phyloP scores from a whole-genome alignment of 2,888 invertebrate species.

The Odontomyia ornata region DNA sequence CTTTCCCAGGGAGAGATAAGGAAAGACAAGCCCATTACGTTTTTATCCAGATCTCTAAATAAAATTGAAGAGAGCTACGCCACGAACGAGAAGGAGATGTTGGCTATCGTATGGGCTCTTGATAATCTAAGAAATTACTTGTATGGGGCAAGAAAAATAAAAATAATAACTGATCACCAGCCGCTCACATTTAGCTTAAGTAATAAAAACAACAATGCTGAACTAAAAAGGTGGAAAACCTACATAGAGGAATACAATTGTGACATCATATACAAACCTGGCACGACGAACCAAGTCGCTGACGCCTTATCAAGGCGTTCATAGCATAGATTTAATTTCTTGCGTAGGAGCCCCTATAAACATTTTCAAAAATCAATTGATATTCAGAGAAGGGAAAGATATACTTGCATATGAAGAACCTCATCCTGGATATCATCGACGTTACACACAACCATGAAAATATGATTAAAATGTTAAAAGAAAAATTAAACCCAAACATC shows the following conservation, averaged over 20 bases:
- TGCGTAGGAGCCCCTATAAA: neutral
- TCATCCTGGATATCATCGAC: neutral
- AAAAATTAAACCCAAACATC: constrained; percentile 1
- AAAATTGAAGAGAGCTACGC: too few species aligned
- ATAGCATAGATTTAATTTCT: neutral
- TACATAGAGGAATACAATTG: neutral
- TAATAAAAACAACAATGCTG: too few species aligned
- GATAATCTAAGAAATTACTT: too few species aligned
- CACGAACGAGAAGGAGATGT: too few species aligned
- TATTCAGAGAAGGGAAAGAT: constrained; percentile 1
- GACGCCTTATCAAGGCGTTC: neutral
- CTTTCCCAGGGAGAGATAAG: too few species aligned
- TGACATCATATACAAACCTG: neutral
- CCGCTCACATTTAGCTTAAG: too few species aligned
- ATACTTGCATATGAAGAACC: constrained; percentile 1
- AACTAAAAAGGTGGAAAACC: neutral
- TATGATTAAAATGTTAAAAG: neutral
- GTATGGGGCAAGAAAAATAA: too few species aligned
- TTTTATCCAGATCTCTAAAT: constrained; percentile 20
- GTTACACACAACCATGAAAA: neutral
- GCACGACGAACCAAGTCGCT: neutral
- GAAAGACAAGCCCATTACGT: too few species aligned
- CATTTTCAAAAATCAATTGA: constrained; percentile 30
- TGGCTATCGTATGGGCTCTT: too few species aligned
- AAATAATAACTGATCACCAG: too few species aligned